Conservation (phyloP, 2,113 vertebrate species). For the Anser cygnoides region DNA sequence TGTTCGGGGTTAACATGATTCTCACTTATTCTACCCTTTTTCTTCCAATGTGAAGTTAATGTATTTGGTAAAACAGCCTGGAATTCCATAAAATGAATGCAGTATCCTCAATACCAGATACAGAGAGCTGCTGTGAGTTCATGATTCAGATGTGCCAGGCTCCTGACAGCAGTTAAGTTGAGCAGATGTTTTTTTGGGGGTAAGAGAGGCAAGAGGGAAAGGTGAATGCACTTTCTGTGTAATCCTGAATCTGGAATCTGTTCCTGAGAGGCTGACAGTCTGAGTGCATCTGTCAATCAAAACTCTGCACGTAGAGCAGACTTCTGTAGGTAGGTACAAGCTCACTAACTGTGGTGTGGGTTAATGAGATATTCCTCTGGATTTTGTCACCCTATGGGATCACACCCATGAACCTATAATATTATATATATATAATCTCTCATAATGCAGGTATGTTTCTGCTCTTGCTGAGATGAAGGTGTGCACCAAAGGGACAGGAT, state of each 20-base stretch:
- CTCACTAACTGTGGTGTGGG: neutral
- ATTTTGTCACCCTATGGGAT: neutral
- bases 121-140: neutral
- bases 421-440: neutral
- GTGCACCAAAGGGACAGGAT: neutral
- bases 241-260: neutral
- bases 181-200: neutral
- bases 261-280: neutral
- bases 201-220: neutral
- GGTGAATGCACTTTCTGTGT: neutral
- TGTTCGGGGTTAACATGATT: neutral
- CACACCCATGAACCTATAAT: neutral
- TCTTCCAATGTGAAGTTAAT: neutral
- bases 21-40: neutral
- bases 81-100: neutral
- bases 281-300: neutral
- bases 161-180: neutral
- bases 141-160: neutral
- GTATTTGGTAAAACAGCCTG: neutral
- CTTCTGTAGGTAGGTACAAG: neutral
- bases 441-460: rapidly evolving
- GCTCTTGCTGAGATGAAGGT: neutral
- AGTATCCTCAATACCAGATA: neutral
- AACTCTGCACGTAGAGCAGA: neutral
- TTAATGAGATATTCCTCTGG: neutral